Percentiles rank a stretch among this genome's conserved stretches.
These are phyloP conservation scores for Zaprionus ghesquierei DNA, from an alignment of 1,140 invertebrate species.

Conservation along the genomic window DNA sequence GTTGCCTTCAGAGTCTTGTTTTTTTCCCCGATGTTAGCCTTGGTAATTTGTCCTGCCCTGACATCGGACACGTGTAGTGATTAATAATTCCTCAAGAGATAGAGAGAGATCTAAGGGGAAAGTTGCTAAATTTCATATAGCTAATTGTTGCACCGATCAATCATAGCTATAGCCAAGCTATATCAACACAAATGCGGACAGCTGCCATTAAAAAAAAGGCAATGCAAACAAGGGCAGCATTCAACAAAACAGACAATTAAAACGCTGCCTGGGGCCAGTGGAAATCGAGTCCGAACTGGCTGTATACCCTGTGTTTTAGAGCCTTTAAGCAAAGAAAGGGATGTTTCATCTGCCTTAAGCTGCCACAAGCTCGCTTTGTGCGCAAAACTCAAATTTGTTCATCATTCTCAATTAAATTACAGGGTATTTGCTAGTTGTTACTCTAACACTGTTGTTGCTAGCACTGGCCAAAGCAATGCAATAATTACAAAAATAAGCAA, in stretches of 20 bases:
- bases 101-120: not conserved
- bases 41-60: constrained; percentile 59
- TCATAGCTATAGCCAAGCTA: constrained; percentile 50
- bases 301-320: not conserved
- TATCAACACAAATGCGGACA: constrained; percentile 48
- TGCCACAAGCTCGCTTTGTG: no score
- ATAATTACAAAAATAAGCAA: constrained; percentile 52
- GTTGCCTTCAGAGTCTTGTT: constrained; percentile 43
- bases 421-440: not conserved
- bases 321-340: no score
- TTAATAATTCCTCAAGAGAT: constrained; percentile 48
- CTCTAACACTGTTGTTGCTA: not conserved
- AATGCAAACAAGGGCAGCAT: constrained; percentile 38
- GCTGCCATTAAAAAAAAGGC: constrained; percentile 54
- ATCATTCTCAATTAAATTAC: not conserved
- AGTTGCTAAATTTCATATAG: not conserved
- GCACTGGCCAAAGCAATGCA: constrained; percentile 29
- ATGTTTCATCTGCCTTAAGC: no score
- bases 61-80: constrained; percentile 69
- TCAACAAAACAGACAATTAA: constrained; percentile 35
- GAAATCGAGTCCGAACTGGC: not conserved
- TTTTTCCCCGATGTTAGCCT: constrained; percentile 44
- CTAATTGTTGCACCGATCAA: constrained; percentile 40
- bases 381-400: no score
- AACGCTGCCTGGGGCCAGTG: not conserved